phyloP scores from a whole-genome alignment of 2,888 invertebrate species.

The Micropterix aruncella region DNA sequence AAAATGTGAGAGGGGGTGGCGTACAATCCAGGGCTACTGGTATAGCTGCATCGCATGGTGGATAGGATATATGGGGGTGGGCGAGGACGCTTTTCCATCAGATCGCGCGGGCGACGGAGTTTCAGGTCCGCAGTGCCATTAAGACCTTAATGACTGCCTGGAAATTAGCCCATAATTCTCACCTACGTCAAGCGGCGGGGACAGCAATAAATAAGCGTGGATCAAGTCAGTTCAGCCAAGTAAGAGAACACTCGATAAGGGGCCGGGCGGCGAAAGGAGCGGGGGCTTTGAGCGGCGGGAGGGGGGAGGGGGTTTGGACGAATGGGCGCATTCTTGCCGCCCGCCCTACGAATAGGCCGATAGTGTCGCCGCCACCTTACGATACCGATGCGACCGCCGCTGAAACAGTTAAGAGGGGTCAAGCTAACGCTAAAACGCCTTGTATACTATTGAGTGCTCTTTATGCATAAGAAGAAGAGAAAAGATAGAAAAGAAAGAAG shows the following conservation, averaged over 20 bases:
- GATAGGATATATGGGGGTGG: no score
- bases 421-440: no score
- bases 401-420: no score
- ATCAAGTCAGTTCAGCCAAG: conserved; percentile 18
- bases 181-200: conserved; percentile 14
- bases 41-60: no score
- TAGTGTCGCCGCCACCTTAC: no score
- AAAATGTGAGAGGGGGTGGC: no score
- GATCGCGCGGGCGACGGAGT: not conserved
- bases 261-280: conserved; percentile 22
- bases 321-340: not conserved
- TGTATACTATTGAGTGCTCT: no score
- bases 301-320: not conserved
- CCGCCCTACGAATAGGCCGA: no score
- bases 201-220: conserved; percentile 26
- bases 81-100: not conserved
- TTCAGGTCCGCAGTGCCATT: conserved; percentile 20
- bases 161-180: conserved; percentile 40
- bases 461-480: no score
- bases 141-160: conserved; percentile 39
- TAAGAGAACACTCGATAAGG: conserved; percentile 24
- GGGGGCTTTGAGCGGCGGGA: not conserved
- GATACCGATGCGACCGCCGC: no score
- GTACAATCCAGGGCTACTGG: no score
- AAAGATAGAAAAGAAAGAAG: no score